Evolutionary conservation across 2,888 invertebrate genomes (phyloP).

Genomic region (Agrotis exclamationis): DNA sequence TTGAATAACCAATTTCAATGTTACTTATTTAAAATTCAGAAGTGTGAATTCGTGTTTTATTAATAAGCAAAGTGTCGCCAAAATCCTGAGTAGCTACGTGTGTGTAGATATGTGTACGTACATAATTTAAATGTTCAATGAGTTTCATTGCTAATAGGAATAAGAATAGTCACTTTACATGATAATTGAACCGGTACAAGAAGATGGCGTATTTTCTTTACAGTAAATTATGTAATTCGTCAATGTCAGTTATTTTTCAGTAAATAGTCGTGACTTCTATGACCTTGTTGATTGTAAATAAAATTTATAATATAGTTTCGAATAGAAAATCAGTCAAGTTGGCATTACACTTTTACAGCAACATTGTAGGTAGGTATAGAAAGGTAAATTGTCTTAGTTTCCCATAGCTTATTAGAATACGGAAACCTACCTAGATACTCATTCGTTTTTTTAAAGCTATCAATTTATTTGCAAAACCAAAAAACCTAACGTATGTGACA

Average conservation of each 20-base stretch:
- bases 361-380: no score
- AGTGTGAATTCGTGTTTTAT: conserved; percentile 51
- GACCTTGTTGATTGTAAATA: conserved; percentile 29
- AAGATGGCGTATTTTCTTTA: conserved; percentile 31
- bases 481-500: not conserved
- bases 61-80: conserved; percentile 41
- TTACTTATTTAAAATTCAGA: conserved; percentile 17
- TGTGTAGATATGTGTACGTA: not conserved
- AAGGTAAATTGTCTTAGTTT: not conserved
- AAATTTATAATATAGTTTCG: not conserved
- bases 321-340: not conserved
- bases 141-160: conserved; percentile 30
- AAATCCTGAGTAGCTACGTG: conserved; percentile 16
- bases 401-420: not conserved
- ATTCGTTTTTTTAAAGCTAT: not conserved
- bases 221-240: conserved; percentile 11
- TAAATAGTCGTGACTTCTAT: conserved; percentile 23
- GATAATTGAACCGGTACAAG: conserved; percentile 33
- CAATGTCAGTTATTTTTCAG: conserved; percentile 27
- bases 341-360: not conserved
- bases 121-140: conserved; percentile 27
- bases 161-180: conserved; percentile 27
- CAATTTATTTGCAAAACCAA: not conserved
- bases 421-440: not conserved
- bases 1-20: conserved; percentile 13